Evolutionary conservation across 1,140 invertebrate genomes (phyloP).

Genomic region (Megathymus violae): DNA sequence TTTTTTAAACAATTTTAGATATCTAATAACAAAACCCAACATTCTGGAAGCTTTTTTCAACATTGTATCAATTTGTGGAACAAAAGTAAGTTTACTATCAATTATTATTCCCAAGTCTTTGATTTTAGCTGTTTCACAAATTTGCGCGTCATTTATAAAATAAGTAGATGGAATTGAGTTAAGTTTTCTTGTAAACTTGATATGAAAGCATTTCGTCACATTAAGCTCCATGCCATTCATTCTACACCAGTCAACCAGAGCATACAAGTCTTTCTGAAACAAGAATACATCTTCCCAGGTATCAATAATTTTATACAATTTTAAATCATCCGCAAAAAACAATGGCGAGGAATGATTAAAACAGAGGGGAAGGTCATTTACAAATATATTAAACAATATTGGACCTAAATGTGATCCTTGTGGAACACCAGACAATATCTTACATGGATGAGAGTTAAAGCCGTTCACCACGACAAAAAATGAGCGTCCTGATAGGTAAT

Average conservation of each 20-base stretch:
- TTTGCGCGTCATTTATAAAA: conserved; percentile 4
- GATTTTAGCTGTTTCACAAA: not conserved
- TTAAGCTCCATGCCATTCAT: conserved; percentile 22
- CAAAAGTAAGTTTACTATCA: conserved; percentile 10
- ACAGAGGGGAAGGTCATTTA: conserved; percentile 11
- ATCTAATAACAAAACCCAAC: conserved; percentile 15
- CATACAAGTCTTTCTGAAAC: conserved; percentile 10
- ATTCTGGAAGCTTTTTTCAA: conserved; percentile 21
- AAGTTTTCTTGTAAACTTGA: conserved; percentile 11
- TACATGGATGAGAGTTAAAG: conserved; percentile 3
- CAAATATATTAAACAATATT: conserved; percentile 27
- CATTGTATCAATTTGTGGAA: conserved; percentile 10
- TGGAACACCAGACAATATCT: conserved; percentile 16
- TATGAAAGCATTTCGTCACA: conserved; percentile 18
- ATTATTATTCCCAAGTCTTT: conserved; percentile 6
- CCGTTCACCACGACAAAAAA: conserved; percentile 34
- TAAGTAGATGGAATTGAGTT: not conserved
- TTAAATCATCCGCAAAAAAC: conserved; percentile 21
- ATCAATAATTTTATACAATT: conserved; percentile 19
- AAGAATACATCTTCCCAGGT: conserved; percentile 1
- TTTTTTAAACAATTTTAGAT: conserved; percentile 1
- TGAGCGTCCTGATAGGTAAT: conserved; percentile 22
- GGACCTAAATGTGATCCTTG: conserved; percentile 31
- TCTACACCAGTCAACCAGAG: not conserved
- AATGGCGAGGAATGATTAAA: not conserved